These are phyloP conservation scores for Drosophila borealis DNA, from an alignment of 2,888 invertebrate species.

Conservation along the genomic window DNA sequence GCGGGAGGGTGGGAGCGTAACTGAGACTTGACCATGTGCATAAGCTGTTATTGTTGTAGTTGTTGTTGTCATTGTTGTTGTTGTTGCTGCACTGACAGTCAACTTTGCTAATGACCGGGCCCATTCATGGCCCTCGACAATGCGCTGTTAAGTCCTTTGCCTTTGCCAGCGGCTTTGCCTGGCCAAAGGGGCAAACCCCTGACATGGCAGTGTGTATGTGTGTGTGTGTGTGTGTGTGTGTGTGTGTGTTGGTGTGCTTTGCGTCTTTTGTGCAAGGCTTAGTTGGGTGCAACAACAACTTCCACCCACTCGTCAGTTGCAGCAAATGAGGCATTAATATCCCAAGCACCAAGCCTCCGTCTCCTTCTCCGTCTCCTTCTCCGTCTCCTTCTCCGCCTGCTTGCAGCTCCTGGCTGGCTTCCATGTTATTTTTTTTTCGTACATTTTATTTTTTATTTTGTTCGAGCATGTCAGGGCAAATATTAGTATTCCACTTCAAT, in stretches of 20 bases:
- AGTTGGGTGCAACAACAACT: slow-evolving; percentile 49
- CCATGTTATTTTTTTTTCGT: slow-evolving; percentile 32
- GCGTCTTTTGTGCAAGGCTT: slow-evolving; percentile 61
- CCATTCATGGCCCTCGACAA: slow-evolving; percentile 64
- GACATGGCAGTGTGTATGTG: slow-evolving; percentile 9
- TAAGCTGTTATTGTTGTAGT: slow-evolving; percentile 32
- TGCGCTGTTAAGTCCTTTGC: slow-evolving; percentile 52
- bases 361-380: too few relatives aligned
- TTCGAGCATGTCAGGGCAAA: slow-evolving; percentile 73
- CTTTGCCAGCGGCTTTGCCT: slow-evolving; percentile 31
- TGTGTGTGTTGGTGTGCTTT: slow-evolving; percentile 24
- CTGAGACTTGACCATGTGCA: slow-evolving; percentile 60
- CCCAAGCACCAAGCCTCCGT: slow-evolving; percentile 31
- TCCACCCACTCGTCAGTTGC: slow-evolving; percentile 35
- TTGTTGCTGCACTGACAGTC: slow-evolving; percentile 59
- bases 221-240: slow-evolving; percentile 12
- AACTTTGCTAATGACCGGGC: slow-evolving; percentile 74
- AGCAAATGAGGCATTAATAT: slow-evolving; percentile 83
- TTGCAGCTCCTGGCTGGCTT: slow-evolving; percentile 48
- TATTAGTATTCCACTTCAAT: slow-evolving; percentile 80
- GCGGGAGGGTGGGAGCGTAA: slow-evolving; percentile 34
- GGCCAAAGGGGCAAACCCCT: slow-evolving; percentile 41
- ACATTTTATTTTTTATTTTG: slow-evolving; percentile 28
- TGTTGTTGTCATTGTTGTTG: slow-evolving; percentile 2
- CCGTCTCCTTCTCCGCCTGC: too few relatives aligned